Percentiles rank a stretch among this genome's conserved stretches.
These are phyloP conservation scores for Hanleya hanleyi DNA, from an alignment of 2,888 invertebrate species.

Conservation along the genomic window DNA sequence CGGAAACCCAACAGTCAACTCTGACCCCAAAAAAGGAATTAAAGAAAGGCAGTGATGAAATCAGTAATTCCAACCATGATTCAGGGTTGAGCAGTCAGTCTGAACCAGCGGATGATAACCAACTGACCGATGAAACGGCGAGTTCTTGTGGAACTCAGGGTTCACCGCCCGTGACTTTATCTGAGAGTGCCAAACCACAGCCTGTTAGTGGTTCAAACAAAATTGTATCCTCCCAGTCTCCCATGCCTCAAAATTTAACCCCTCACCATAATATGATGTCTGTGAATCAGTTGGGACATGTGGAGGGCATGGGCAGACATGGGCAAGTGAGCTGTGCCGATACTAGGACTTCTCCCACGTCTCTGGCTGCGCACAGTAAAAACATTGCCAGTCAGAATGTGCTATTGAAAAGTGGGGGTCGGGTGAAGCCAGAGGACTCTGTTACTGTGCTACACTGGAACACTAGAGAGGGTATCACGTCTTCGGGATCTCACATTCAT, in stretches of 20 bases:
- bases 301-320: background rate
- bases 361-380: background rate
- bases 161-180: background rate
- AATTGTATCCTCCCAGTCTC: no score
- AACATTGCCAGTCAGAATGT: background rate
- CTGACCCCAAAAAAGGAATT: background rate
- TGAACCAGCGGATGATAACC: conserved; percentile 64
- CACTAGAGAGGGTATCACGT: background rate
- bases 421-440: no score
- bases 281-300: background rate
- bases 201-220: no score
- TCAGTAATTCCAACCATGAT: conserved; percentile 53
- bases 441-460: background rate
- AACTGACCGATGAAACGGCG: conserved; percentile 61
- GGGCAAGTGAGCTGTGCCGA: background rate
- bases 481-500: background rate
- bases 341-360: no score
- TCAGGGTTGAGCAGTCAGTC: conserved; percentile 66
- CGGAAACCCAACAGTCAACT: background rate
- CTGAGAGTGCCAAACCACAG: background rate
- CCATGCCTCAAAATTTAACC: background rate
- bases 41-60: background rate
- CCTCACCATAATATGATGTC: background rate
- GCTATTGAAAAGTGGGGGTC: no score
- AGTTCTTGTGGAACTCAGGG: conserved; percentile 34